Conservation (phyloP, 2,888 invertebrate genomes). For the Parnassius glacialis region DNA sequence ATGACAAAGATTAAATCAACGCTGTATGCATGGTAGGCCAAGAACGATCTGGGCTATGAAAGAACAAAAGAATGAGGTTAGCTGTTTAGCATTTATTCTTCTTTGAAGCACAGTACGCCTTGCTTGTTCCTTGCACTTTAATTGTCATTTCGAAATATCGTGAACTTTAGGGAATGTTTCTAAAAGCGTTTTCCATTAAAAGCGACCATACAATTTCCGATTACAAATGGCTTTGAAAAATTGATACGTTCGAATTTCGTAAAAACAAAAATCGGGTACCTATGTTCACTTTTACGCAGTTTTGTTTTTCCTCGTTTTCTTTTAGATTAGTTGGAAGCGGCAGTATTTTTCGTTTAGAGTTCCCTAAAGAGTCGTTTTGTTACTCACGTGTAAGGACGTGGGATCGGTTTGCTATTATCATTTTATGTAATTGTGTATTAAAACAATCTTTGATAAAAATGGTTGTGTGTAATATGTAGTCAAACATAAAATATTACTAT, state of each 20-base stretch:
- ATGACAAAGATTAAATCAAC: conserved; percentile 1
- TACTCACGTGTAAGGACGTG: conserved; percentile 43
- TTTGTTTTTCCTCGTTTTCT: conserved; percentile 50
- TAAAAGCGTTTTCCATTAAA: neutral
- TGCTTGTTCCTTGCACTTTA: conserved; percentile 8
- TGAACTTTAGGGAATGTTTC: conserved; percentile 5
- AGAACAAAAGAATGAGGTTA: conserved; percentile 21
- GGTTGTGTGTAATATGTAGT: neutral
- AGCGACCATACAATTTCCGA: conserved; percentile 22
- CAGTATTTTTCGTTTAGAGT: conserved; percentile 62
- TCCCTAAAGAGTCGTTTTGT: conserved; percentile 61
- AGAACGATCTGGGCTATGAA: neutral
- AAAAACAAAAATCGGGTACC: conserved; percentile 16
- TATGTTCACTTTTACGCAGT: conserved; percentile 27
- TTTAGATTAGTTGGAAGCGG: conserved; percentile 50
- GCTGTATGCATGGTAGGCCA: conserved; percentile 9
- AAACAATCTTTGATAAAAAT: conserved; percentile 8
- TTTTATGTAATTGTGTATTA: conserved; percentile 36
- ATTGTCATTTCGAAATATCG: conserved; percentile 5
- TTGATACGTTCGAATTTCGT: conserved; percentile 28
- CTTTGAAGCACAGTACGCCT: conserved; percentile 10
- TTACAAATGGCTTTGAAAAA: conserved; percentile 31
- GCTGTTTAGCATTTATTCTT: conserved; percentile 21
- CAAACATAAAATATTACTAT: too few relatives aligned
- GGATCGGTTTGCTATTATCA: conserved; percentile 52